Evolutionary conservation across 2,797 vertebrate genomes (phyloP), one percentile per base, ranked within the genome.

Genomic region (Decapterus maruadsi): DNA sequence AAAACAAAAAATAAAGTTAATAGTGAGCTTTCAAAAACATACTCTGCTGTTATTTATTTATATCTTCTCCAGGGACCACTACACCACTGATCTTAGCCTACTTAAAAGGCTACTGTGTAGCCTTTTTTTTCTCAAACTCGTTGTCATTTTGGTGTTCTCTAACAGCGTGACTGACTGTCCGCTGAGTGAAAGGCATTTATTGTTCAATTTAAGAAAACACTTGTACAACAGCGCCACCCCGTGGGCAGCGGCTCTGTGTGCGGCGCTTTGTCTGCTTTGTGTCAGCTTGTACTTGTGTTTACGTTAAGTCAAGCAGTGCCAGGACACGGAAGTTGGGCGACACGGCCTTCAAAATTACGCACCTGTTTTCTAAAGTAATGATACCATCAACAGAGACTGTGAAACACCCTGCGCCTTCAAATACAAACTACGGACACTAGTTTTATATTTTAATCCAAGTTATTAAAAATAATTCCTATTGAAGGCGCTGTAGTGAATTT

Each of bases 291-390:
- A 26, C 26, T 0, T 2, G 4, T 26, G 31, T 6, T n/a, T 11
- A 9, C 26, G n/a, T 80, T 65, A 75, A 78, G 38, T 31, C 13
- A 51, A 6, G 0, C 16, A 26, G 31, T 13, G 13, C 4, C 2
- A 1, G 7, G 53, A 58, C 7, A 0, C 68, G 80, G 84, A 89
- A 81, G 31, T 42, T 17, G 0, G 1, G 9, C 5, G 0, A 42
- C 0, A 2, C 2, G 0, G 0, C 48, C 51, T 89, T 85, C 86
- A 90, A 81, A 90, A 50, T 78, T 82, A 88, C 83, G 2, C 1
- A 12, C 0, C 0, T 0, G 0, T 26, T 8, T 1, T 7, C 6
- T 7, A 1, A 9, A 17, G 4, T 16, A 8, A 26, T 6, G 2
- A 0, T 2, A 6, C 22, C 4, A 2, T 0, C 8, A 1, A 4